These are phyloP conservation scores for Theretra japonica DNA, from an alignment of 2,888 invertebrate genomes.

Conservation along the genomic window DNA sequence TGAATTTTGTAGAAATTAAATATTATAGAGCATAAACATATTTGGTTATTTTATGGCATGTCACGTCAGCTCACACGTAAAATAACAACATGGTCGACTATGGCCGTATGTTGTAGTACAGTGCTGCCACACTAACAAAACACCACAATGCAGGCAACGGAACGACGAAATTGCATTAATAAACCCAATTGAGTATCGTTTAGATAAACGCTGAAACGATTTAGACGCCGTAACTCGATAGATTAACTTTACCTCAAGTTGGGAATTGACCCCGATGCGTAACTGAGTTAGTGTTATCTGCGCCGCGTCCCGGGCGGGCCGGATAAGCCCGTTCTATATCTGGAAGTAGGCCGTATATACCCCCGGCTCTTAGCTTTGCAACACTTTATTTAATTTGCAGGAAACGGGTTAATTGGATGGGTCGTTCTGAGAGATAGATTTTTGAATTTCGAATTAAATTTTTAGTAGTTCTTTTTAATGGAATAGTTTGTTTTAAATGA, in stretches of 20 bases:
- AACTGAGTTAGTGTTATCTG: conserved; percentile 28
- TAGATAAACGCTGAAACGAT: conserved; percentile 20
- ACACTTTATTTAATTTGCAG: neutral
- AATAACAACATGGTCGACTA: too few relatives aligned
- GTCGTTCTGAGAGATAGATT: neutral
- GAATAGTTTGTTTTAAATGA: neutral
- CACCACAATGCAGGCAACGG: neutral
- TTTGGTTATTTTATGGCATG: too few relatives aligned
- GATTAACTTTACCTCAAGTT: conserved; percentile 26
- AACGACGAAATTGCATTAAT: conserved; percentile 3
- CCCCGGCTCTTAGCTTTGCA: neutral
- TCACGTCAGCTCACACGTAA: too few relatives aligned
- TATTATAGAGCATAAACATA: too few relatives aligned
- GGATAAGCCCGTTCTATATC: conserved; percentile 38
- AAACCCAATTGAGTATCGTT: conserved; percentile 13
- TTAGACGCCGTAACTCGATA: conserved; percentile 14
- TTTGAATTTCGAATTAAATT: neutral
- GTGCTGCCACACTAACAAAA: conserved; percentile 1
- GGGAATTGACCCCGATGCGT: conserved; percentile 24
- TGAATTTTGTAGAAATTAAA: too few relatives aligned
- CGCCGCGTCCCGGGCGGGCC: conserved; percentile 32
- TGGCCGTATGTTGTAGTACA: neutral
- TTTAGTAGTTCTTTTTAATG: neutral
- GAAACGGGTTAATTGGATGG: neutral
- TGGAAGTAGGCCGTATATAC: conserved; percentile 32